phyloP scores from a whole-genome alignment of 2,888 invertebrate species.

The Aromia moschata region DNA sequence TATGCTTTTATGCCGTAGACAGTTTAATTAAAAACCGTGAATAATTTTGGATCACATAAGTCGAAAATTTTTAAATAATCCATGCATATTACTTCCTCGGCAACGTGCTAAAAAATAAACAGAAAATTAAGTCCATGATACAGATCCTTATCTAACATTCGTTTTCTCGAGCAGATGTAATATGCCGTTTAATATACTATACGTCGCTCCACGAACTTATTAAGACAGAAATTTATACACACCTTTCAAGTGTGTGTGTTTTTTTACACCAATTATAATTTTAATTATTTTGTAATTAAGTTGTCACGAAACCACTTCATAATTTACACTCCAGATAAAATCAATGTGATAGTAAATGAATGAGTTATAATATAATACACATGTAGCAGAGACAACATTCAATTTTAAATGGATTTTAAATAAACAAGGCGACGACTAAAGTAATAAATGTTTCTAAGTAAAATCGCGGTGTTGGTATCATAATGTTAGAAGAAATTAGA shows the following conservation, averaged over 20 bases:
- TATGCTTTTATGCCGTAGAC: too few relatives aligned
- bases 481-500: too few relatives aligned
- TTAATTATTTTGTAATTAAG: conserved; percentile 40
- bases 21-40: too few relatives aligned
- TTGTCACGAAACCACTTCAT: conserved; percentile 38
- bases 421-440: conserved; percentile 10
- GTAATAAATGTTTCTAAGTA: too few relatives aligned
- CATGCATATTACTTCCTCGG: background rate
- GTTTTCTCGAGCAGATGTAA: conserved; percentile 17
- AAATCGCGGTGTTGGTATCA: too few relatives aligned
- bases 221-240: conserved; percentile 22
- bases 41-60: too few relatives aligned
- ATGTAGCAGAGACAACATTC: too few relatives aligned
- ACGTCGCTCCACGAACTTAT: conserved; percentile 1
- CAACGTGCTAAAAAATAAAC: background rate
- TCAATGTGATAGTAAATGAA: too few relatives aligned
- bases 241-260: conserved; percentile 32
- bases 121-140: background rate
- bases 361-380: too few relatives aligned
- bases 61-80: too few relatives aligned
- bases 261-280: conserved; percentile 40
- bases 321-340: conserved; percentile 30
- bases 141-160: conserved; percentile 14
- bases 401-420: conserved; percentile 8
- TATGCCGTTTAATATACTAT: background rate